Base-by-base conservation (phyloP, 2,113 vertebrate genomes). In the Eudyptes chrysolophus region DNA sequence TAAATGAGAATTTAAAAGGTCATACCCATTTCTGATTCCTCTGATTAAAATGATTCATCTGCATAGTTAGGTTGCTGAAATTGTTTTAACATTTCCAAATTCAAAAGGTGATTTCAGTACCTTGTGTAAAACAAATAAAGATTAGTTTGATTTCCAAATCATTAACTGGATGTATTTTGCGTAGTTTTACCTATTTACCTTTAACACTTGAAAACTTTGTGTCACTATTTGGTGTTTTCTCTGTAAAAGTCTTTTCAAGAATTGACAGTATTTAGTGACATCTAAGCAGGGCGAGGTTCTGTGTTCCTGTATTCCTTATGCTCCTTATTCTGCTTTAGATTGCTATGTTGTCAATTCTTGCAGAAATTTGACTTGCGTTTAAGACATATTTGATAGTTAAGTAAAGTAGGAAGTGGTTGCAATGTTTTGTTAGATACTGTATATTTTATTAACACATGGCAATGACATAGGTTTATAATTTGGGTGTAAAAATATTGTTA, bases 71-170 rank as follows among this genome's bases (percentile, higher is more conserved):
- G 40, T 83, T 85, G 58, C 57, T 6, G 1, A 72, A 92, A 82
- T 85, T n/a, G 71, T 90, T 95, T 85, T 77, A 95, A 58, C 34
- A 65, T 92, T 95, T 96, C 70, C 40, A 51, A 90, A 85, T 88
- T 94, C 66, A 65, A 80, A 89, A 79, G 54, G 17, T 80, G 64
- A 86, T 88, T 94, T 85, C 65, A 85, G 20, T 65, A 87, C 27
- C 49, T 89, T 48, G 25, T 52, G 16, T 82, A 82, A 89, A 84
- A 82, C 75, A 42, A 91, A 72, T 68, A 87, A 95, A 64, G 16
- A 61, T 48, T 64, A 40, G 26, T 79, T 82, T 79, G 30, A 77
- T 87, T 94, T 95, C 44, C 48, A 71, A 48, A 57, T 93, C 30
- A 79, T 84, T 81, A 81, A 58, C 40, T 80, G 40, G 25, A 7